Evolutionary conservation across 2,113 vertebrate species (phyloP), one percentile per base, ranked within the genome.

Genomic region (Gadus macrocephalus): DNA sequence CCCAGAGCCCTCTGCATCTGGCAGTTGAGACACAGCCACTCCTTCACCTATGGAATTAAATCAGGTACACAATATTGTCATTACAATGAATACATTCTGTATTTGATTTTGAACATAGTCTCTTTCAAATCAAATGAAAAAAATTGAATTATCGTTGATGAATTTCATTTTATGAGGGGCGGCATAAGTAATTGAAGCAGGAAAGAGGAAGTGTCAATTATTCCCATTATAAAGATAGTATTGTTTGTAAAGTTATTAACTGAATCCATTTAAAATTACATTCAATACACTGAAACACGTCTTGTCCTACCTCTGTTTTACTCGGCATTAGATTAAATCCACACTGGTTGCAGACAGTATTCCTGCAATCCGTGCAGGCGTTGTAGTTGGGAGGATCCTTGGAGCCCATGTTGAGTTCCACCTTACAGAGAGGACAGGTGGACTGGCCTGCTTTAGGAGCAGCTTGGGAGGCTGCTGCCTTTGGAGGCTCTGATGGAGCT

Each of bases 21-120:
- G 80, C 97, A 98, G 81, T 91, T 97, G 73, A 98, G 94, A 91
- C 96, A 98, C 61, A 98, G 90, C 97, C 97, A 98, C 73, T 97
- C 94, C 42, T 91, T 85, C 0, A 66, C 79, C 91, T 91, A 62
- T 62, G 62, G 15, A n/a, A 55, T 0, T 4, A 19, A 1, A 71
- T 63, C 27, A 64, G 62, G 19, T n/a, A 53, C 9, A 53, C 49
- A 14, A n/a, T 38, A 35, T 11, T n/a, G 42, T 64, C 28, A 64
- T 38, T 35, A 17, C 16, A 38, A 53, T 66, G 3, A 42, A 9
- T 49, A 12, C 20, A 20, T 28, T 27, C n/a, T 70, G 56, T 9
- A 67, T 61, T 6, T 35, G 2, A 14, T 19, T 22, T 17, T 2
- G 15, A 6, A 71, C 4, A 59, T 5, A 20, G 19, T 0, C 9